Base-by-base conservation (phyloP, 2,113 vertebrate genomes). In the Castor canadensis region DNA sequence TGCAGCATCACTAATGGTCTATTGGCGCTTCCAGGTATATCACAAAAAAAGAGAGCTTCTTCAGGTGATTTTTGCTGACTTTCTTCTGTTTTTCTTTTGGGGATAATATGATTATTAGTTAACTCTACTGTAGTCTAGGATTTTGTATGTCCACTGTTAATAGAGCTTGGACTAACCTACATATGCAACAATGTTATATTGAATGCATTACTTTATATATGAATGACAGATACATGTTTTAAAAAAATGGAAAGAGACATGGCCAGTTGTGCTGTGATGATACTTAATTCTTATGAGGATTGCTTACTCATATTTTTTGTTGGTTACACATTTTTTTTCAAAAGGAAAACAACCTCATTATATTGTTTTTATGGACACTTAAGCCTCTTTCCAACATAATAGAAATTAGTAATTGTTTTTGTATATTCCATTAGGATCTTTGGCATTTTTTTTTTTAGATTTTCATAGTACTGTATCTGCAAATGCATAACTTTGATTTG, bases 221-320 rank as follows among this genome's bases (percentile, higher is more conserved):
- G n/a, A 86, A 79, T 81, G 67, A 32, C 11, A 7, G 71, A 58
- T 58, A 1, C 22, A 75, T 20, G 30, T 90, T 45, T 91, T 45
- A 10, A 73, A n/a, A 86, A 81, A 20, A n/a, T 60, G 20, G 7
- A 40, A 43, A 60, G 60, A 43, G 20, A 24, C n/a, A n/a, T 47
- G 7, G 10, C 9, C 15, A 43, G n/a, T 72, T 91, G 43, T 88
- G 32, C 19, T 19, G 12, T 54, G 28, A 58, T 35, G n/a, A 64
- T 30, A 35, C 35, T 52, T 82, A 49, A 58, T 56, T 82, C 20
- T 91, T 60, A 49, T 26, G 10, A 20, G 82, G 83, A 93, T 62
- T 26, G 9, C 4, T 92, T 92, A 38, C 6, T 94, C 56, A 45
- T 88, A 40, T 58, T 47, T 94, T 96, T 45, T 73, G 15, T 94